Percentiles rank a stretch among this genome's conserved stretches.
Conservation (phyloP, 2,888 invertebrate species). For the Folsomia candida region DNA sequence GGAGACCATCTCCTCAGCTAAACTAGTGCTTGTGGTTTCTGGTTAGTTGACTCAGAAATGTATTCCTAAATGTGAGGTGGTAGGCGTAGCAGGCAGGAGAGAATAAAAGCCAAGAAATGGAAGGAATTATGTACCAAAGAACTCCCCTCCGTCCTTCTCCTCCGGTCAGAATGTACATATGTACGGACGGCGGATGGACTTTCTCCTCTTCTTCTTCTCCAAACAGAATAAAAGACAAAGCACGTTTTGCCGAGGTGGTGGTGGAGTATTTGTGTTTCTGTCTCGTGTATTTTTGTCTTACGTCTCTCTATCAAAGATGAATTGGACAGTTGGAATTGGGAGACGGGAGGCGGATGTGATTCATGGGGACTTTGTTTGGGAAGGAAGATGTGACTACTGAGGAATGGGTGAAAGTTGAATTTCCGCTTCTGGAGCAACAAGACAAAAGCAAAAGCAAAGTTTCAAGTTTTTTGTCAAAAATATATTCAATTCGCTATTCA, state of each 20-base stretch:
- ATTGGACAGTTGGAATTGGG: neutral
- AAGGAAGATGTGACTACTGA: neutral
- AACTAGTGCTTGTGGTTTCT: conserved; percentile 17
- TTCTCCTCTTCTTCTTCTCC: too few species aligned
- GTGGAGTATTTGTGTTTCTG: neutral
- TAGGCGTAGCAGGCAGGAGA: neutral
- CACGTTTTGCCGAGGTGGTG: too few species aligned
- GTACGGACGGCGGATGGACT: neutral
- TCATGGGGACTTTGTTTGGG: neutral
- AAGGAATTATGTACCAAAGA: neutral
- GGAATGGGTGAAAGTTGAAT: neutral
- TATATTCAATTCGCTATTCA: neutral
- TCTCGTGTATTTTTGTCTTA: too few species aligned
- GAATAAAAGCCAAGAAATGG: too few species aligned
- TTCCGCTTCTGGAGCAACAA: neutral
- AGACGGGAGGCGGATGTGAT: conserved; percentile 1
- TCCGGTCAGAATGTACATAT: neutral
- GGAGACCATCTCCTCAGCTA: too few species aligned
- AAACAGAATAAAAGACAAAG: too few species aligned
- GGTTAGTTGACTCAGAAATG: conserved; percentile 18
- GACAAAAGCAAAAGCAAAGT: neutral
- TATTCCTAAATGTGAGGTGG: conserved; percentile 6
- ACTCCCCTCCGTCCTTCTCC: neutral
- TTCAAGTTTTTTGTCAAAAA: neutral
- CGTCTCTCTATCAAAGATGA: neutral